Evolutionary conservation across 2,797 vertebrate genomes (phyloP).

Genomic region (Stomatorhinus walkeri): DNA sequence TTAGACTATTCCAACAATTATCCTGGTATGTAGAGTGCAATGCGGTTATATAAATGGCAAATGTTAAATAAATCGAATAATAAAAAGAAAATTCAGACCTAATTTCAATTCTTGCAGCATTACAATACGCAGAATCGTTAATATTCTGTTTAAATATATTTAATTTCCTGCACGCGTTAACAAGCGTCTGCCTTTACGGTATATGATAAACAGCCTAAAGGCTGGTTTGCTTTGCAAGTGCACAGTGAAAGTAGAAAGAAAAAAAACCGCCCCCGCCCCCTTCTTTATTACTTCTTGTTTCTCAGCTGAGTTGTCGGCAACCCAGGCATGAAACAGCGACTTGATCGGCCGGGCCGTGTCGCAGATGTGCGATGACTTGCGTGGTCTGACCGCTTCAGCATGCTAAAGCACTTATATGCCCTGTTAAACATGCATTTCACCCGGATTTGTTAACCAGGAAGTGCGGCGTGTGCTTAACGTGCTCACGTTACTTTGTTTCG

Average conservation of each 20-base stretch:
- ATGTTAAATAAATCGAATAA: neutral
- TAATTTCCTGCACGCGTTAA: neutral
- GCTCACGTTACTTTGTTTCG: neutral
- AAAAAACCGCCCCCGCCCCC: conserved; percentile 16
- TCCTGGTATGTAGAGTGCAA: neutral
- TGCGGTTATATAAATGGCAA: neutral
- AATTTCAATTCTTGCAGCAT: neutral
- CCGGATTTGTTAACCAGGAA: neutral
- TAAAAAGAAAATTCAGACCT: neutral
- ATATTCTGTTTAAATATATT: neutral
- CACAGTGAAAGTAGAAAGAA: conserved; percentile 14
- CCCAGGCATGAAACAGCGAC: conserved; percentile 43
- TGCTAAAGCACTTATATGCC: conserved; percentile 39
- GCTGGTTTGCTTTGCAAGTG: conserved; percentile 22
- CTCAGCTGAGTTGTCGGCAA: conserved; percentile 42
- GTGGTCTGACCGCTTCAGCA: conserved; percentile 26
- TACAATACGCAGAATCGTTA: neutral
- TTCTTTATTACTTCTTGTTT: conserved; percentile 38
- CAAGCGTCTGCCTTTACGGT: conserved; percentile 26
- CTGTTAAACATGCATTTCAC: neutral
- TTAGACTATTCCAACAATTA: neutral
- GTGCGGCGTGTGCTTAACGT: neutral
- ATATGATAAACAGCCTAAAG: conserved; percentile 27
- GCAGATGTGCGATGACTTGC: conserved; percentile 36
- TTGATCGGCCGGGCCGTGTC: conserved; percentile 27